phyloP scores from a whole-genome alignment of 2,797 vertebrate genomes.

The Spatula clypeata region DNA sequence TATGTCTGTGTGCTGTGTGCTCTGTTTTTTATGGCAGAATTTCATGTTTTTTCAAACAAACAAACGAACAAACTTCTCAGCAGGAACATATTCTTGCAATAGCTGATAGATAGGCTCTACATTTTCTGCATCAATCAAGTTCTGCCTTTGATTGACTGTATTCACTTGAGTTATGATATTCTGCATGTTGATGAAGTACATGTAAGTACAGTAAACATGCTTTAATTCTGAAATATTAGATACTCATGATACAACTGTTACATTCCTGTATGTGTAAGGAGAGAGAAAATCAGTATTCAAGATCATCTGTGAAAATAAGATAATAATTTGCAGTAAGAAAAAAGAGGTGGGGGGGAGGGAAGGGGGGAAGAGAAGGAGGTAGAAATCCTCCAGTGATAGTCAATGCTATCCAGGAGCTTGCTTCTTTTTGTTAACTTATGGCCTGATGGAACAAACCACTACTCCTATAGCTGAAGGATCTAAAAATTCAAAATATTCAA shows the following conservation, averaged over 20 bases:
- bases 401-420: not conserved
- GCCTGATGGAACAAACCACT: not conserved
- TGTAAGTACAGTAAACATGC: not conserved
- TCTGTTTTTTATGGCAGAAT: not conserved
- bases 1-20: not conserved
- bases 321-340: not conserved
- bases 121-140: not conserved
- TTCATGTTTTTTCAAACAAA: not conserved
- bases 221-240: not conserved
- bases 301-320: not conserved
- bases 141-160: not conserved
- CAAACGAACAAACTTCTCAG: not conserved
- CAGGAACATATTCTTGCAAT: not conserved
- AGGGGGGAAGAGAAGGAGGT: no score
- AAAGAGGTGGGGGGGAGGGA: not conserved
- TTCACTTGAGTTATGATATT: not conserved
- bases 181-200: not conserved
- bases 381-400: not conserved
- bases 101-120: not conserved
- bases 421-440: not conserved
- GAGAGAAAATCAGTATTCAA: not conserved
- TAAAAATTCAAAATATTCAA: not conserved
- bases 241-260: not conserved
- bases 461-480: not conserved
- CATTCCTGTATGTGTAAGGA: not conserved